A percentile compares a stretch with the other conserved stretches of the same genome.
Evolutionary conservation across 2,797 vertebrate species (phyloP).

Genomic region (Acanthopagrus latus): DNA sequence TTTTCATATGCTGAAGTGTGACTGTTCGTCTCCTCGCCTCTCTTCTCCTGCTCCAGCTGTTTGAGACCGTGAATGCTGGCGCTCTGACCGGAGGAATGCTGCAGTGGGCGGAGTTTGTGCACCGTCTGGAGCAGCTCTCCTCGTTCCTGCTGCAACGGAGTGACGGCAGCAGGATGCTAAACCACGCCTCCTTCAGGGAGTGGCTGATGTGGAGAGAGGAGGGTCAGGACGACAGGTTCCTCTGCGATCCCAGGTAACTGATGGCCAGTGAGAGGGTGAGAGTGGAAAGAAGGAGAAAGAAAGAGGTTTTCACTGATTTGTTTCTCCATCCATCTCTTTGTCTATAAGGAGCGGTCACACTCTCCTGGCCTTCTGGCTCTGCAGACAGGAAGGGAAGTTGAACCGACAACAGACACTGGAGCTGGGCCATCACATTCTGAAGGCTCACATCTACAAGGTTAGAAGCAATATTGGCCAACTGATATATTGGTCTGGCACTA

Average conservation of each 20-base stretch:
- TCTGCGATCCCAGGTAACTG: slow-evolving; percentile 94
- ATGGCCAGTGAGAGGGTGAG: background rate
- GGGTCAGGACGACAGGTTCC: slow-evolving; percentile 97
- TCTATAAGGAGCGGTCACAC: slow-evolving; percentile 93
- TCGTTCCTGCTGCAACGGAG: slow-evolving; percentile 93
- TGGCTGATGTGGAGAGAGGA: slow-evolving; percentile 99
- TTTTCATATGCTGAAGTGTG: background rate
- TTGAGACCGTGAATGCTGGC: slow-evolving; percentile 93
- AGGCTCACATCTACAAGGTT: slow-evolving; percentile 99
- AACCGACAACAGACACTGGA: slow-evolving; percentile 96
- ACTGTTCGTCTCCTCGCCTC: background rate
- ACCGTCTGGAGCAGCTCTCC: slow-evolving; percentile 95
- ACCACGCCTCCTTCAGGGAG: slow-evolving; percentile 96
- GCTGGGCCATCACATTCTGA: slow-evolving; percentile 97
- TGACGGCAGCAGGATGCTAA: slow-evolving; percentile 95
- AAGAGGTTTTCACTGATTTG: background rate
- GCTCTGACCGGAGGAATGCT: slow-evolving; percentile 88
- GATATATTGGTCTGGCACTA: no score
- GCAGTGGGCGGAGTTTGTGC: slow-evolving; percentile 94
- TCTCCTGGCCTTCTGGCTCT: slow-evolving; percentile 97
- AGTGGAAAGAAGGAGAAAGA: background rate
- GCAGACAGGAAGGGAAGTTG: slow-evolving; percentile 93
- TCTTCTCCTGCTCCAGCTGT: slow-evolving; percentile 59
- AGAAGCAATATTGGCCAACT: background rate
- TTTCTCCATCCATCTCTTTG: slow-evolving; percentile 1